Evolutionary conservation across 2,888 invertebrate species (phyloP), one percentile per base, ranked within the genome.

Genomic region (Cryptophagus acutangulus): DNA sequence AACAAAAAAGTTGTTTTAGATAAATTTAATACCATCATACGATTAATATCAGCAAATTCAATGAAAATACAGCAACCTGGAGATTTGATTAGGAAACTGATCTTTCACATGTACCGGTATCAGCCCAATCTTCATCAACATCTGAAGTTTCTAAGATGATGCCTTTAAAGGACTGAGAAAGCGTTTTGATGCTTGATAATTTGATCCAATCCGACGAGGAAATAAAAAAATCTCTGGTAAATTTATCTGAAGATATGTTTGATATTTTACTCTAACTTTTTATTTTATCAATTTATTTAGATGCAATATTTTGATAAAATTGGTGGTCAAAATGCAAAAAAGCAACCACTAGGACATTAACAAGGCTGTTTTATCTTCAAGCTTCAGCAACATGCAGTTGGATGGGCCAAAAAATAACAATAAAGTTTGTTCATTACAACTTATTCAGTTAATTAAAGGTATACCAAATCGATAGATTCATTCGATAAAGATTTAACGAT

Each of bases 261-360:
- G n/a, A n/a, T n/a, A n/a, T n/a, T n/a, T n/a, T n/a, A n/a, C n/a
- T n/a, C n/a, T n/a, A n/a, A n/a, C n/a, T n/a, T n/a, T n/a, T n/a
- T n/a, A n/a, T n/a, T 20, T 20, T 20, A 20, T 20, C n/a, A 20
- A 8, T 20, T 8, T 8, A 20, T 20, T 20, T n/a, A 20, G 24
- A 20, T 20, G 24, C 24, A 20, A 20, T 20, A 20, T 20, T 20
- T 20, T 20, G n/a, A 6, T 6, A 20, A 20, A 20, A 20, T 20
- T 20, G 24, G 24, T 20, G 24, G 24, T n/a, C 24, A 20, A 20
- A 20, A 20, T 20, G 24, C 24, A 20, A 20, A 20, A 20, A n/a
- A 6, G 24, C n/a, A 20, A 20, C 24, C n/a, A 20, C n/a, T 20
- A 20, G 24, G n/a, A 20, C 24, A 20, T 20, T 20, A 20, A 20